Conservation (phyloP, 1,140 invertebrate species). For the Maconellicoccus hirsutus region DNA sequence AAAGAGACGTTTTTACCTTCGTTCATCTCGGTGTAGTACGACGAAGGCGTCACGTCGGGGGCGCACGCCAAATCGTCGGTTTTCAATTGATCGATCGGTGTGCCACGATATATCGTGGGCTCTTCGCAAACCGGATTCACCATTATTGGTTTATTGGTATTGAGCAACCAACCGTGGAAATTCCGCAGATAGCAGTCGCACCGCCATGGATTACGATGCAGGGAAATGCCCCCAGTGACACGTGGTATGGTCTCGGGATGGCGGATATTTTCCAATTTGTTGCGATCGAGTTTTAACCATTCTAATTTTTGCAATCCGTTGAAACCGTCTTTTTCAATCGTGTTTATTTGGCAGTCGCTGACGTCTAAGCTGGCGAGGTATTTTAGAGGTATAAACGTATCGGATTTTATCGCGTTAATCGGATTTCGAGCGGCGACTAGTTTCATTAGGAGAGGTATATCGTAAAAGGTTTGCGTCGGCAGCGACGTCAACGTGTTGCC, state of each 20-base stretch:
- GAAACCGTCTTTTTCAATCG: slow-evolving; percentile 70
- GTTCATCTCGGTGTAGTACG: slow-evolving; percentile 57
- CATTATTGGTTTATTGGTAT: slow-evolving; percentile 57
- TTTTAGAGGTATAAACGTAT: slow-evolving; percentile 57
- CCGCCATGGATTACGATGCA: slow-evolving; percentile 78
- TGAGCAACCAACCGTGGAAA: slow-evolving; percentile 62
- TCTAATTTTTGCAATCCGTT: slow-evolving; percentile 66
- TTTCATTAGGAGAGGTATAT: slow-evolving; percentile 66
- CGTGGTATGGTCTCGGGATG: slow-evolving; percentile 56
- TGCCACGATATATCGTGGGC: slow-evolving; percentile 53
- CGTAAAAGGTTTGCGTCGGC: slow-evolving; percentile 66
- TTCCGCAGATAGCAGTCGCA: slow-evolving; percentile 72
- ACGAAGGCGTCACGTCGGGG: slow-evolving; percentile 56
- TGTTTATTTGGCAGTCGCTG: slow-evolving; percentile 61
- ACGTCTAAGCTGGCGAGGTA: slow-evolving; percentile 72
- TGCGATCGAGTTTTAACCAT: slow-evolving; percentile 71
- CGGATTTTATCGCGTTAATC: slow-evolving; percentile 52
- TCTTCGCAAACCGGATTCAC: slow-evolving; percentile 59
- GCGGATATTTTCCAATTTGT: slow-evolving; percentile 58
- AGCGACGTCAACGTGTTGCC: slow-evolving; percentile 63
- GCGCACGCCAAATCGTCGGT: slow-evolving; percentile 66
- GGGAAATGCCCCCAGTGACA: slow-evolving; percentile 58
- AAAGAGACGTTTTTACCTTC: slow-evolving; percentile 69
- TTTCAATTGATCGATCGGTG: slow-evolving; percentile 53
- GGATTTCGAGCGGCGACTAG: slow-evolving; percentile 68